These are phyloP conservation scores for Pheosia gnoma DNA, from an alignment of 2,888 invertebrate genomes.

Conservation along the genomic window DNA sequence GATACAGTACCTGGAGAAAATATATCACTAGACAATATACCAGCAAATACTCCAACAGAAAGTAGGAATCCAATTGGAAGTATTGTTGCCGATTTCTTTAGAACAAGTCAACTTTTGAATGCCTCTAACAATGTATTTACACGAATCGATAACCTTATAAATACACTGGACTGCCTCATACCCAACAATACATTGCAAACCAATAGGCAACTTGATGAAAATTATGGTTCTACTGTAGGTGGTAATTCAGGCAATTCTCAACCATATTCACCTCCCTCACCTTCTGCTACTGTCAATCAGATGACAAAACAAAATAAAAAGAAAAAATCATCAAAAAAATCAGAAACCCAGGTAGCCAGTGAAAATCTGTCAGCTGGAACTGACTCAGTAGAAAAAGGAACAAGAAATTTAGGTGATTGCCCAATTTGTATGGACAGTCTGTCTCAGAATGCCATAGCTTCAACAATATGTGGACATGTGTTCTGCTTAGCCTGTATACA, in stretches of 20 bases:
- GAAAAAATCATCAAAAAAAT: conserved; percentile 7
- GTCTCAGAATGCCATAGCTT: conserved; percentile 43
- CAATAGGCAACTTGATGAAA: not conserved
- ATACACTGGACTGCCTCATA: not conserved
- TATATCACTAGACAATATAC: not conserved
- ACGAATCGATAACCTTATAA: not conserved
- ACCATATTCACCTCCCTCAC: not conserved
- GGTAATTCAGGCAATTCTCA: not conserved
- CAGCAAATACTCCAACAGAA: not conserved
- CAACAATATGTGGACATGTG: conserved; percentile 64
- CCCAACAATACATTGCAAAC: not conserved
- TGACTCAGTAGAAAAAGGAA: not conserved
- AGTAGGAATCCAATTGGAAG: not conserved
- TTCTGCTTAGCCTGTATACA: conserved; percentile 60
- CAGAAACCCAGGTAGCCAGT: not conserved
- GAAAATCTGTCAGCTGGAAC: not conserved
- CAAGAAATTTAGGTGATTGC: conserved; percentile 48
- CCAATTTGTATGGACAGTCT: conserved; percentile 63
- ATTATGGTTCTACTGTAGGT: not conserved
- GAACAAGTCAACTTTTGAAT: not conserved
- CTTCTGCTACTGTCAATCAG: not conserved
- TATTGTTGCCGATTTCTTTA: not conserved
- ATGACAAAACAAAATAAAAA: not conserved
- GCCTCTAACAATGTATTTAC: not conserved
- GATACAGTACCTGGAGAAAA: too few relatives aligned